Evolutionary conservation across 1,140 invertebrate genomes (phyloP).

Genomic region (Procambarus virginalis): DNA sequence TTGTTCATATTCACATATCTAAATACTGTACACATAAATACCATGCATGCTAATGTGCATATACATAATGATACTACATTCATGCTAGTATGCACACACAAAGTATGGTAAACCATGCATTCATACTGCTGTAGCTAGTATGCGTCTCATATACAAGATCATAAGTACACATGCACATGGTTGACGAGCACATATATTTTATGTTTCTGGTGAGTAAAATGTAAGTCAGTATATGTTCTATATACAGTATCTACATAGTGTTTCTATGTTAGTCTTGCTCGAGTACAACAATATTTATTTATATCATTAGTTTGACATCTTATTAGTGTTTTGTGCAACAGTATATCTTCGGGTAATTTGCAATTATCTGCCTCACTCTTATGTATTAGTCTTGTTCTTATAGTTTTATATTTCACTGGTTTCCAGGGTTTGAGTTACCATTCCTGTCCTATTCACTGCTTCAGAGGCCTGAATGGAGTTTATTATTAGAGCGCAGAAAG

Average conservation of each 20-base stretch:
- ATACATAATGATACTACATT: no score
- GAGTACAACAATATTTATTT: conserved; percentile 8
- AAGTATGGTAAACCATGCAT: no score
- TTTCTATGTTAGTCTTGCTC: conserved; percentile 7
- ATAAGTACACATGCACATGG: background rate
- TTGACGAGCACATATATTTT: background rate
- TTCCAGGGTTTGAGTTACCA: background rate
- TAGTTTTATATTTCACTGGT: background rate
- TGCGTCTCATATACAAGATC: no score
- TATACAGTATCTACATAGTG: background rate
- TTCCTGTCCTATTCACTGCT: background rate
- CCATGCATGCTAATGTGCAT: no score
- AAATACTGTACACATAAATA: no score
- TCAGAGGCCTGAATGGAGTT: background rate
- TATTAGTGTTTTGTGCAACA: background rate
- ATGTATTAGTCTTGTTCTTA: background rate
- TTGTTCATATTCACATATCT: no score
- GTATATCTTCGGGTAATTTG: background rate
- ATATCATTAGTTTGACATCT: background rate
- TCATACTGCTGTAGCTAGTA: no score
- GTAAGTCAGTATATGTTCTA: background rate
- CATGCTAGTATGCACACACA: no score
- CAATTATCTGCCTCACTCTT: conserved; percentile 6
- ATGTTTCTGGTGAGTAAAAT: background rate
- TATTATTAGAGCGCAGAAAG: no score